Evolutionary conservation across 2,113 vertebrate genomes (phyloP), one percentile per base, ranked within the genome.

Genomic region (Halcyon senegalensis): DNA sequence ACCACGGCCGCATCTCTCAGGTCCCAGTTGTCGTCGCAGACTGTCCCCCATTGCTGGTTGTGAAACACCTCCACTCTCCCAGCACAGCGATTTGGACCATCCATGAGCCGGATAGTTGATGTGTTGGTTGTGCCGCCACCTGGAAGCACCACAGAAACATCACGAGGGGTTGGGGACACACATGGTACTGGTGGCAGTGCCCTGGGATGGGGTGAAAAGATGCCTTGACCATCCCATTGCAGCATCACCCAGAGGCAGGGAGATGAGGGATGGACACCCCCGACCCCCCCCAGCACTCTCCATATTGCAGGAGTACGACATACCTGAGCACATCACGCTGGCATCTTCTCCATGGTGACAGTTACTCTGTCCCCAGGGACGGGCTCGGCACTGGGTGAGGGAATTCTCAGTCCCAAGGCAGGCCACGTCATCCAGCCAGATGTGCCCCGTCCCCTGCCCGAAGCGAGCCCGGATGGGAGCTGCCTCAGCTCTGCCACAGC

Each of bases 41-140:
- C 96, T 0, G 96, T 97, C 4, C 97, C 97, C 98, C 98, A 98
- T 2, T 24, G 28, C 31, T 37, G 13, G 16, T 31, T 53, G 74
- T 87, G 64, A 4, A 78, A 33, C 27, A 97, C 51, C 46, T 97
- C 96, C 59, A 97, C 81, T 35, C 93, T 88, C 16, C 97, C 95
- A 0, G 76, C 48, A 2, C 97, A 97, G 75, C 5, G 69, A 13
- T 74, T 11, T 0, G 48, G 69, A 10, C 96, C 94, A 0, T 53
- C 10, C 58, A 51, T 16, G 2, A 97, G 84, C 21, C 64, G 55
- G 21, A 87, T 33, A 1, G 46, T 63, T 2, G 64, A 53, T 3
- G 46, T 28, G 39, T 70, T 70, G 56, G 33, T 62, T 44, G 13
- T 2, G 4, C 9, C 2, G 1, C 13, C 7, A 1, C 17, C 74